Evolutionary conservation across 2,888 invertebrate species (phyloP).

Genomic region (Linnaemya vulpina): DNA sequence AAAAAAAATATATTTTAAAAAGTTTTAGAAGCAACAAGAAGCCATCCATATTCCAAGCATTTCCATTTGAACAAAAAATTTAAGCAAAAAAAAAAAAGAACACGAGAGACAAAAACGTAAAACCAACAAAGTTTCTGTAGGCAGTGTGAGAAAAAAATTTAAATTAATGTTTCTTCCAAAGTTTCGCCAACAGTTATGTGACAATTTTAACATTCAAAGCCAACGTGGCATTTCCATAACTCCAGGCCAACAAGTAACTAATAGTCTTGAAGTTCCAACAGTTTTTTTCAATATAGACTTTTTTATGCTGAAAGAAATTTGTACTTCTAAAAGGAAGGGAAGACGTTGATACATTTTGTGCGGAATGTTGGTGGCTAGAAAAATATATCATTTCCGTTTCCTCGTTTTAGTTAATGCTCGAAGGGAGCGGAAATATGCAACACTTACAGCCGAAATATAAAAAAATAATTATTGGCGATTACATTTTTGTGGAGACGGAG

Average conservation of each 20-base stretch:
- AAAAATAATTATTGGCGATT: not conserved
- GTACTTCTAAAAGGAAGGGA: not conserved
- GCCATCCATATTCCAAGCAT: constrained; percentile 8
- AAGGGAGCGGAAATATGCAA: not conserved
- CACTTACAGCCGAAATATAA: not conserved
- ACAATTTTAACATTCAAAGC: constrained; percentile 27
- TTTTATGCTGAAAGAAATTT: not conserved
- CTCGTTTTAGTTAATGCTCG: not conserved
- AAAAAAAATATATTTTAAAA: constrained; percentile 17
- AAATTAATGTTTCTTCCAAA: constrained; percentile 49
- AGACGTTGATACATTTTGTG: not conserved
- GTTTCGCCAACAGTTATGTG: constrained; percentile 37
- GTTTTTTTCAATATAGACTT: not conserved
- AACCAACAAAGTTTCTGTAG: constrained; percentile 4
- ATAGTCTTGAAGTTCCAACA: constrained; percentile 17
- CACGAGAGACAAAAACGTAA: not conserved
- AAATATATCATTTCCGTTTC: not conserved
- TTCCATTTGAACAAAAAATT: constrained; percentile 24
- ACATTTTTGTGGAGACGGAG: not conserved
- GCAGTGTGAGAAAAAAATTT: constrained; percentile 41
- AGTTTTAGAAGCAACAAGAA: constrained; percentile 9
- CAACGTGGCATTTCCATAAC: not conserved
- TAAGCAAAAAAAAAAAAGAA: constrained; percentile 15
- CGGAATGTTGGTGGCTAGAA: not conserved
- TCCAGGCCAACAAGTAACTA: constrained; percentile 15